Evolutionary conservation across 2,797 vertebrate species (phyloP), one percentile per base, ranked within the genome.

Genomic region (Pogoniulus pusillus): DNA sequence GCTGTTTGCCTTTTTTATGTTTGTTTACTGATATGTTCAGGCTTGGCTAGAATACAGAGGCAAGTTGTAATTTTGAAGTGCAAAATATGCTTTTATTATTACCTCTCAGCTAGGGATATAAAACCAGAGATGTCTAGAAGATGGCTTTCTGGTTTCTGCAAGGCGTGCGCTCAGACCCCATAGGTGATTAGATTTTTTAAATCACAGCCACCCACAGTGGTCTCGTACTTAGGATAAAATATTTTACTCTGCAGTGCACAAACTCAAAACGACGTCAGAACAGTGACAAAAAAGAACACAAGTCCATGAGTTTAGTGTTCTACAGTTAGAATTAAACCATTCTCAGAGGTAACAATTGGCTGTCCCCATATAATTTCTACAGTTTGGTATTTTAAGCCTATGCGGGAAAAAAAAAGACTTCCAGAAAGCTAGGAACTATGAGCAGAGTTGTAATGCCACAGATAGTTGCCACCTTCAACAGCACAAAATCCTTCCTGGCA

Each of bases 41-140:
- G 78, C 92, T 91, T 91, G 68, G 85, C 75, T 95, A 62, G 91
- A 79, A 88, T 91, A 47, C 72, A 71, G 59, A 82, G 66, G 62
- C 18, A 12, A 93, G 85, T 90, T 92, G 90, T 93, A 96, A 91
- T 95, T 95, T 95, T 94, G 87, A 94, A 95, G 78, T 76, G 89
- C 89, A 96, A 97, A 97, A 96, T 94, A 96, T 94, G 92, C 91
- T 96, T 97, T 96, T 90, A 93, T 96, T 97, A 96, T 96, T 96
- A 90, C 89, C 78, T 96, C 94, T 96, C 86, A 94, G 83, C 85
- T 88, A 89, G 92, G 82, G 85, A 73, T 82, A 93, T 94, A 96
- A 96, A 86, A 58, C 16, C 60, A 74, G 63, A 78, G 77, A 93
- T 84, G 94, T 92, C 87, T 93, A 82, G 85, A 87, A 92, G 88